phyloP scores from a whole-genome alignment of 2,113 vertebrate species.

The Carassius gibelio region DNA sequence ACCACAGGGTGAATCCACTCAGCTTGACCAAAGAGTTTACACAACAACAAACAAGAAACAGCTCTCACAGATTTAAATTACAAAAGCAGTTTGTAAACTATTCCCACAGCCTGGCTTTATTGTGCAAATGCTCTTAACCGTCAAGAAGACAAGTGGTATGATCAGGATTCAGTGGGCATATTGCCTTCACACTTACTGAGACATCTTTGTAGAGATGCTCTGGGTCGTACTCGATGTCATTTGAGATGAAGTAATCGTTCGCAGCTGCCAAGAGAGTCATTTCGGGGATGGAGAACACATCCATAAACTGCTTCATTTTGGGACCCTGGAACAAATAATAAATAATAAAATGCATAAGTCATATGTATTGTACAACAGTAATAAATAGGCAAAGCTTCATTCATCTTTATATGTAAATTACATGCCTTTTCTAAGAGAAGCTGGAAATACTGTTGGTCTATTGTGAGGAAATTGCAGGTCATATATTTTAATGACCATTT shows the following conservation, averaged over 20 bases:
- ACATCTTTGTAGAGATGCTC: conserved; percentile 85
- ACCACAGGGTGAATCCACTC: neutral
- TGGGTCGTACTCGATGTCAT: conserved; percentile 83
- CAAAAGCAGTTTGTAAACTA: conserved; percentile 29
- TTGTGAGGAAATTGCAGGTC: neutral
- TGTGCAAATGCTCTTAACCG: neutral
- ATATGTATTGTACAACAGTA: neutral
- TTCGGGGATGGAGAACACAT: conserved; percentile 85
- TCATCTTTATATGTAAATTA: no score
- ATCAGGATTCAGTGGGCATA: neutral
- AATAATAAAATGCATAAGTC: neutral
- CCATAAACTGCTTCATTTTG: conserved; percentile 42
- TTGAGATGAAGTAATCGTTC: conserved; percentile 84
- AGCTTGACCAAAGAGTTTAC: conserved; percentile 2
- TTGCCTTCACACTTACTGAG: conserved; percentile 71
- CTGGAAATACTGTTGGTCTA: neutral
- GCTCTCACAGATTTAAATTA: conserved; percentile 14
- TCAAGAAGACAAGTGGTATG: neutral
- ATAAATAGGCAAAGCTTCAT: neutral
- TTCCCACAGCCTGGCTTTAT: conserved; percentile 24
- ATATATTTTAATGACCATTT: neutral
- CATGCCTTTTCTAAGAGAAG: neutral
- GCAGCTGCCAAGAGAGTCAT: conserved; percentile 82
- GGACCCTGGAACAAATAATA: no score
- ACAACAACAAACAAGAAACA: conserved; percentile 10